Evolutionary conservation across 2,113 vertebrate genomes (phyloP), one percentile per base, ranked within the genome.

Genomic region (Catagonus wagneri): DNA sequence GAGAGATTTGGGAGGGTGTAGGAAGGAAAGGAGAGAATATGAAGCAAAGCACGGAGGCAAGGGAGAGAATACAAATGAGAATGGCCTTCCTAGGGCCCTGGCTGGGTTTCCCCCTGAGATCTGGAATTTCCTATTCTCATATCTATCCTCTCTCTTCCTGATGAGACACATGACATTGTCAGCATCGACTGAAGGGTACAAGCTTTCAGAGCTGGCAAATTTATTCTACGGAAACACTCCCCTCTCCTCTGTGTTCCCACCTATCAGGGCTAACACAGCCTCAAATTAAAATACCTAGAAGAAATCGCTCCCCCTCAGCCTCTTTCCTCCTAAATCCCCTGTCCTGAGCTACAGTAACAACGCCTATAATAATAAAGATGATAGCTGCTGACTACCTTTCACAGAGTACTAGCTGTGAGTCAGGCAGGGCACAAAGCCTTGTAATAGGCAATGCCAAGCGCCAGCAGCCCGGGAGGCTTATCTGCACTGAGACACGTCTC

Each of bases 231-330:
- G 52, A 75, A 86, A 89, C 93, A 60, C 66, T 92, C 63, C 63
- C 3, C 6, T 36, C 32, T 84, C 27, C 54, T 90, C n/a, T 16
- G 19, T 63, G 10, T 19, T 75, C 75, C 90, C 22, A 54, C 22
- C 15, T n/a, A 8, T 15, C 85, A 79, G 60, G 52, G 32, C 66
- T 76, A 61, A 71, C 65, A 61, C 1, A 19, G 14, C 75, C 92
- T 79, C 60, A 81, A 87, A 83, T 90, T 61, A 75, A 75, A 93
- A 85, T 19, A 58, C 56, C 68, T 32, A 2, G 20, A 81, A 72
- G 66, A 81, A 29, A 88, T 50, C 32, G 65, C 34, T 52, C 29
- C 61, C 16, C 29, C 23, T 36, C n/a, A 9, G 34, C 4, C 3
- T 78, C 61, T 66, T 93, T 84, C 12, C 34, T 56, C 39, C 17